Conservation (phyloP, 2,113 vertebrate species). For the Todiramphus chloris region DNA sequence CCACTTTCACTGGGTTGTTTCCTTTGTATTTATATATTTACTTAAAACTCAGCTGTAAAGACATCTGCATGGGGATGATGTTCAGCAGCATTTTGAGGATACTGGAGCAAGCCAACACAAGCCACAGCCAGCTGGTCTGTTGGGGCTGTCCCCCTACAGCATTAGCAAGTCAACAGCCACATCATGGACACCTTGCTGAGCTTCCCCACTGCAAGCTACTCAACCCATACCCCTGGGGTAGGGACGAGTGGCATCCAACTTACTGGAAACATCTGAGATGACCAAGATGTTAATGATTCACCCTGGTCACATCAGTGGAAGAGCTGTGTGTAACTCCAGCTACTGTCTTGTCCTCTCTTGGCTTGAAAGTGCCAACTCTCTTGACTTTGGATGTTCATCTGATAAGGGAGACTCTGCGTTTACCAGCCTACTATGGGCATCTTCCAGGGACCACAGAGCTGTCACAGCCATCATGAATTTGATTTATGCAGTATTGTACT, state of each 20-base stretch:
- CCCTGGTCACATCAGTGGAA: background rate
- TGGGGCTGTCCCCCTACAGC: fast-evolving
- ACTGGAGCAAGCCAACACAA: background rate
- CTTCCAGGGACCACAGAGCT: slow-evolving; percentile 39
- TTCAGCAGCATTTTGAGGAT: background rate
- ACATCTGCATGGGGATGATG: background rate
- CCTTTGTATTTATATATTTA: background rate
- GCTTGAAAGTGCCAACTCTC: background rate
- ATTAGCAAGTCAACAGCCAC: fast-evolving
- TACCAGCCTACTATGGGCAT: background rate
- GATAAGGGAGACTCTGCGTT: background rate
- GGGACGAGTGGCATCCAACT: background rate
- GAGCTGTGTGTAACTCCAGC: background rate
- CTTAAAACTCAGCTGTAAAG: background rate
- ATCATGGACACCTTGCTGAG: background rate
- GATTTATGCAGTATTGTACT: slow-evolving; percentile 36
- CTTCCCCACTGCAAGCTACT: fast-evolving
- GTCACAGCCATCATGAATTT: slow-evolving; percentile 23
- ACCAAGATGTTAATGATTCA: background rate
- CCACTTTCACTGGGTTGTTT: background rate
- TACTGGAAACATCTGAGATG: background rate
- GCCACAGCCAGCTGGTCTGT: background rate
- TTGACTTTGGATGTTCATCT: background rate
- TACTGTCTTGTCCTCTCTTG: background rate
- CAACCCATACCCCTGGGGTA: background rate